Evolutionary conservation across 2,888 invertebrate species (phyloP).

Genomic region (Spialia ferax): DNA sequence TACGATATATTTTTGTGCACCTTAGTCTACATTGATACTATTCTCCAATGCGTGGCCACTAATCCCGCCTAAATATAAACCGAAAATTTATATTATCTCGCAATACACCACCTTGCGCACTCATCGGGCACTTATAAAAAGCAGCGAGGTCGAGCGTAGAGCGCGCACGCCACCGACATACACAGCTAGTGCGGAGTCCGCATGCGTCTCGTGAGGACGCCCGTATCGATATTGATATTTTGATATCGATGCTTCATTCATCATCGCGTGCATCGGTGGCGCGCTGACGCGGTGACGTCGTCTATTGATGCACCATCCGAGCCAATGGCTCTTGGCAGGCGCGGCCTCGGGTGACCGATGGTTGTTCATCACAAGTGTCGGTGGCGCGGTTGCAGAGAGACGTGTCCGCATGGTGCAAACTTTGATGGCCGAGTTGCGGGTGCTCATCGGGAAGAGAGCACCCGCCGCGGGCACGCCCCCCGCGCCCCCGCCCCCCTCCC

Average conservation of each 20-base stretch:
- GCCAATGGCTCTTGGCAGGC: slow-evolving; percentile 83
- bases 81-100: slow-evolving; percentile 67
- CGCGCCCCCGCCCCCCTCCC: slow-evolving; percentile 58
- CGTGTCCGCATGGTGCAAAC: slow-evolving; percentile 84
- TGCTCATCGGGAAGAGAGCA: slow-evolving; percentile 83
- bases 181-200: slow-evolving; percentile 80
- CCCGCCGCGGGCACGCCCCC: slow-evolving; percentile 66
- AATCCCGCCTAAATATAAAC: slow-evolving; percentile 78
- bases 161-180: slow-evolving; percentile 53
- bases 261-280: slow-evolving; percentile 80
- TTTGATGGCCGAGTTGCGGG: slow-evolving; percentile 84
- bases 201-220: slow-evolving; percentile 80
- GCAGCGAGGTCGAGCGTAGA: slow-evolving; percentile 79
- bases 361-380: slow-evolving; percentile 72
- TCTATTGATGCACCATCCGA: slow-evolving; percentile 70
- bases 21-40: slow-evolving; percentile 12
- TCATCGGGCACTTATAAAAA: slow-evolving; percentile 84
- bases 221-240: slow-evolving; percentile 59
- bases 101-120: slow-evolving; percentile 74
- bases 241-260: slow-evolving; percentile 66
- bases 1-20: background rate
- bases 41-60: slow-evolving; percentile 58
- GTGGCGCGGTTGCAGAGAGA: slow-evolving; percentile 69
- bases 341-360: slow-evolving; percentile 66
- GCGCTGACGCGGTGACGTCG: slow-evolving; percentile 68